These are phyloP conservation scores for Ceraclea dissimilis DNA, from an alignment of 2,888 invertebrate genomes.

Conservation along the genomic window DNA sequence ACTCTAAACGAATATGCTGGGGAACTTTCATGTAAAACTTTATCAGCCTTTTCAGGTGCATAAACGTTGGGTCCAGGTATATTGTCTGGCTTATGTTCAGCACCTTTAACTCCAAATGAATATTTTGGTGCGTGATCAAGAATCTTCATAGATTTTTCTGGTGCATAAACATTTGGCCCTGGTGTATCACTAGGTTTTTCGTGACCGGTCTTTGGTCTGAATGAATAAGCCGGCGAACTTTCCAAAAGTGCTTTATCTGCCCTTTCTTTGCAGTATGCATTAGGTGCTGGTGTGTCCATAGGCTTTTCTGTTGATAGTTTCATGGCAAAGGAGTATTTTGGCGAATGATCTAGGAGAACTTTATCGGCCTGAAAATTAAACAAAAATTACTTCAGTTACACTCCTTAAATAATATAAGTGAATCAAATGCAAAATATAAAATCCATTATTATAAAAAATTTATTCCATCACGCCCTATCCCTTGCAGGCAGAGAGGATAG, in stretches of 20 bases:
- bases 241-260: conserved; percentile 43
- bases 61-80: conserved; percentile 57
- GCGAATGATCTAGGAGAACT: conserved; percentile 45
- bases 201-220: conserved; percentile 43
- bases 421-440: not conserved
- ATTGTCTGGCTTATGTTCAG: conserved; percentile 37
- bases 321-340: conserved; percentile 62
- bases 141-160: conserved; percentile 42
- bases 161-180: conserved; percentile 57
- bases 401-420: not conserved
- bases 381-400: not conserved
- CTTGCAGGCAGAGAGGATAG: too few relatives aligned
- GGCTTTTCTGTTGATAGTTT: conserved; percentile 52
- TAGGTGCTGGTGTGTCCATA: conserved; percentile 55
- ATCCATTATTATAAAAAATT: too few relatives aligned
- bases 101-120: conserved; percentile 25
- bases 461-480: too few relatives aligned
- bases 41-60: conserved; percentile 46
- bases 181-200: conserved; percentile 50
- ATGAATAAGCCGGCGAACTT: conserved; percentile 53
- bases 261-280: conserved; percentile 52
- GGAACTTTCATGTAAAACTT: conserved; percentile 43
- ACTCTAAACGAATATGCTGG: conserved; percentile 55
- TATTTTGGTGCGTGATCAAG: conserved; percentile 26
- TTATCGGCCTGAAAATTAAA: conserved; percentile 41